phyloP scores from a whole-genome alignment of 2,888 invertebrate species.

The Endotricha flammealis region DNA sequence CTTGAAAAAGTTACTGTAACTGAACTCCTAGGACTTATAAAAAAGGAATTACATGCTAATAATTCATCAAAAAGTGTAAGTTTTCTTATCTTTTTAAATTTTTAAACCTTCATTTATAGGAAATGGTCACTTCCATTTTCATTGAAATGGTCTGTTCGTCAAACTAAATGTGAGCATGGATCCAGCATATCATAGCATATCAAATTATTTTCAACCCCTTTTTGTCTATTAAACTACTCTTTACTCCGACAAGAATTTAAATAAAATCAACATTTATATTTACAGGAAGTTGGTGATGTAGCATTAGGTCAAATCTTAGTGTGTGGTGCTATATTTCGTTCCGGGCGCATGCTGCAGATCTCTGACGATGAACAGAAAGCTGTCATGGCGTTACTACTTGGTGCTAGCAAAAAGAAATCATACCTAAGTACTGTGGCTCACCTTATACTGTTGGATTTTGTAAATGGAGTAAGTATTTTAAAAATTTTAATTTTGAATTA shows the following conservation, averaged over 20 bases:
- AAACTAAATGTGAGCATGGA: too few species aligned
- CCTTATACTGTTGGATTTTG: conserved; percentile 79
- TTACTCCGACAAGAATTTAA: too few species aligned
- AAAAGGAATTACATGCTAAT: conserved; percentile 81
- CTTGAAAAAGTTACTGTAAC: conserved; percentile 67
- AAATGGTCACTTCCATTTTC: too few species aligned
- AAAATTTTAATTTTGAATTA: background rate
- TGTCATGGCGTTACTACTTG: conserved; percentile 54
- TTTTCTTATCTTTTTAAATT: conserved; percentile 15
- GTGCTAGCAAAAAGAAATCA: conserved; percentile 79
- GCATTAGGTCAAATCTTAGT: conserved; percentile 84
- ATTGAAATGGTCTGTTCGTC: too few species aligned
- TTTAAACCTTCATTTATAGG: too few species aligned
- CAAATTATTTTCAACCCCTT: too few species aligned
- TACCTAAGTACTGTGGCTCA: conserved; percentile 80
- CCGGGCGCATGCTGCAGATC: conserved; percentile 75
- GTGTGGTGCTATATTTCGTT: conserved; percentile 83
- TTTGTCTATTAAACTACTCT: too few species aligned
- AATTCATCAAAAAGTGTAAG: conserved; percentile 83
- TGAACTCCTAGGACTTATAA: conserved; percentile 77
- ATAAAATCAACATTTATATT: too few species aligned
- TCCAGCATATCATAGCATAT: too few species aligned
- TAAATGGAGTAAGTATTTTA: conserved; percentile 65
- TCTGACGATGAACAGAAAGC: conserved; percentile 64
- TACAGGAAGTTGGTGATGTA: conserved; percentile 86